These are phyloP conservation scores for Calameuta idolon DNA, from an alignment of 2,888 invertebrate genomes.

Conservation along the genomic window DNA sequence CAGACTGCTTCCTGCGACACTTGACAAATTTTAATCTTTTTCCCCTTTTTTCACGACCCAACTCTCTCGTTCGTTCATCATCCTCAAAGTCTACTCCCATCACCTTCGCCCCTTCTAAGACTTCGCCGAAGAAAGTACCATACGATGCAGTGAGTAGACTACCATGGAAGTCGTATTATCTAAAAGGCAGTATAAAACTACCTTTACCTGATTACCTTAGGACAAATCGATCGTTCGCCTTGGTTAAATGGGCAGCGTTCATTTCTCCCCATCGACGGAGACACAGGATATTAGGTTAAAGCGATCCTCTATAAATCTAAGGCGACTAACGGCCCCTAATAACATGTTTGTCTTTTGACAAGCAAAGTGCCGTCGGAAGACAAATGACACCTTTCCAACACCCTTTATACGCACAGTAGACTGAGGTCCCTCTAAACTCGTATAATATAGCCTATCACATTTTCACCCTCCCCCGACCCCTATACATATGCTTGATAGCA, in stretches of 20 bases:
- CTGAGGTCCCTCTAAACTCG: constrained; percentile 31
- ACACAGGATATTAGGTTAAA: constrained; percentile 41
- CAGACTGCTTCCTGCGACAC: not conserved
- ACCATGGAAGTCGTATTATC: not conserved
- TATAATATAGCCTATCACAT: constrained; percentile 27
- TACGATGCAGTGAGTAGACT: not conserved
- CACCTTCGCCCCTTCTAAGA: too few species aligned
- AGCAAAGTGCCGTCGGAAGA: constrained; percentile 53
- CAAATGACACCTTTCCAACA: constrained; percentile 45
- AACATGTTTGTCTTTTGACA: constrained; percentile 48
- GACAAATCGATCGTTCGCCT: constrained; percentile 1
- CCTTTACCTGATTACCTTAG: not conserved
- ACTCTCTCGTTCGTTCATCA: not conserved
- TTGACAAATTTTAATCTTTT: not conserved
- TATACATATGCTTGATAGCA: not conserved
- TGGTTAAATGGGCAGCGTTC: constrained; percentile 45
- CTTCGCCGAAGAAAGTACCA: too few species aligned
- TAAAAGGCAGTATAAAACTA: not conserved
- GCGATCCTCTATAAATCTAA: constrained; percentile 41
- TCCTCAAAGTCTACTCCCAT: not conserved
- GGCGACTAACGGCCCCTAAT: constrained; percentile 34
- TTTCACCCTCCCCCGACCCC: not conserved
- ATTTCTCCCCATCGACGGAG: constrained; percentile 56
- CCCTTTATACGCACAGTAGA: not conserved
- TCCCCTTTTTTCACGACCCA: not conserved